A percentile compares a stretch with the other conserved stretches of the same genome.
Conservation (phyloP, 2,888 invertebrate genomes). For the Drosophila kambysellisi region DNA sequence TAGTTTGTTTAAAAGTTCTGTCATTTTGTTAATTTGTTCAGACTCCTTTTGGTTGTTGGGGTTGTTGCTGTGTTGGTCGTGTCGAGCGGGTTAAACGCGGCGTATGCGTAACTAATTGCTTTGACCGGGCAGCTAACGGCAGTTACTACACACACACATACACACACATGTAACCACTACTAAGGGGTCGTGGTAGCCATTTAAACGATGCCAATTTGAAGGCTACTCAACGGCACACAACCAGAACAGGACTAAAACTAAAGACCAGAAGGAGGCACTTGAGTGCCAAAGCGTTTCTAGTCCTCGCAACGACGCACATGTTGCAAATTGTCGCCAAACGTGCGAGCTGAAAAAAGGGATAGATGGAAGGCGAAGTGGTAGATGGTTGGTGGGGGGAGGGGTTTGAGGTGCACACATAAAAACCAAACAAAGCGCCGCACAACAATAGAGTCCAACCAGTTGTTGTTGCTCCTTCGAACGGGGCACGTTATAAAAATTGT, state of each 20-base stretch:
- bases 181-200: conserved; percentile 35
- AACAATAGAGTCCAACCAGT: conserved; percentile 28
- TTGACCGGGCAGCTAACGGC: conserved; percentile 58
- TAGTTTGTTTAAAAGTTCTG: conserved; percentile 41
- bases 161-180: neutral
- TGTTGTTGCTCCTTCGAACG: conserved; percentile 12
- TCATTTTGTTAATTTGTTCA: conserved; percentile 54
- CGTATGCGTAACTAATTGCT: conserved; percentile 70
- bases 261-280: conserved; percentile 33
- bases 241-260: conserved; percentile 15
- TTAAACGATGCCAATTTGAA: conserved; percentile 67
- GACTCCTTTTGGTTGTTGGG: conserved; percentile 8
- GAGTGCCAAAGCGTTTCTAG: conserved; percentile 30
- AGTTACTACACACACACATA: conserved; percentile 20
- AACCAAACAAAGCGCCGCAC: conserved; percentile 15
- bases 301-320: conserved; percentile 59
- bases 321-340: conserved; percentile 69
- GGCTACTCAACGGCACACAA: conserved; percentile 54
- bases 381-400: neutral
- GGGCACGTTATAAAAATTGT: conserved; percentile 65
- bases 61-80: conserved; percentile 19
- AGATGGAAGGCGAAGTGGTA: neutral
- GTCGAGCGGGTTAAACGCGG: conserved; percentile 49
- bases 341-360: conserved; percentile 10
- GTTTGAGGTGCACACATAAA: conserved; percentile 10